Evolutionary conservation across 2,888 invertebrate species (phyloP).

Genomic region (Smittia sp.): DNA sequence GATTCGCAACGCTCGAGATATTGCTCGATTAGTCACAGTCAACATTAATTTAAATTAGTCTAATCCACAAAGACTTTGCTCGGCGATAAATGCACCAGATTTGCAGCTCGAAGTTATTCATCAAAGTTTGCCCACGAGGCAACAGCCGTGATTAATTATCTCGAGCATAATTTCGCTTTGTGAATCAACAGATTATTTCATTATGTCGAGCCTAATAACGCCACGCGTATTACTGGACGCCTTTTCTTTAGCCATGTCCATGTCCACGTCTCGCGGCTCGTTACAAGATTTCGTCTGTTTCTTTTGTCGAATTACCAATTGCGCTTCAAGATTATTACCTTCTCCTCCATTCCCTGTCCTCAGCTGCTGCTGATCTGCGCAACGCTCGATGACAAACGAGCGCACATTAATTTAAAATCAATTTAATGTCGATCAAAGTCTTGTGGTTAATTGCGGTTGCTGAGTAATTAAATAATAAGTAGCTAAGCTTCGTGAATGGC

Average conservation of each 20-base stretch:
- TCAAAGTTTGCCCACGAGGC: slow-evolving; percentile 8
- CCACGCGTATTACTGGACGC: background rate
- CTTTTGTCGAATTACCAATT: slow-evolving; percentile 13
- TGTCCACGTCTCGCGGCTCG: background rate
- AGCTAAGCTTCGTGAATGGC: background rate
- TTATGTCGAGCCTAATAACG: slow-evolving; percentile 1
- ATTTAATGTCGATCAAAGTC: background rate
- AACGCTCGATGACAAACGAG: slow-evolving; percentile 11
- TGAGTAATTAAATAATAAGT: background rate
- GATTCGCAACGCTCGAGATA: background rate
- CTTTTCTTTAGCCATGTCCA: background rate
- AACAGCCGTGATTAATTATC: slow-evolving; percentile 20
- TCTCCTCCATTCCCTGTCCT: slow-evolving; percentile 7
- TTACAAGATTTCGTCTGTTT: background rate
- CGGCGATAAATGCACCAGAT: slow-evolving; percentile 6
- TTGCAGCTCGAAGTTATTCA: slow-evolving; percentile 32
- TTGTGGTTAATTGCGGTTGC: background rate
- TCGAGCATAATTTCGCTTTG: slow-evolving; percentile 26
- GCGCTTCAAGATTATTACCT: slow-evolving; percentile 3
- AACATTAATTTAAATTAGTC: slow-evolving; percentile 32
- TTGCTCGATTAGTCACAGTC: slow-evolving; percentile 35
- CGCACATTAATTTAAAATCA: background rate
- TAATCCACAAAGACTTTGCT: background rate
- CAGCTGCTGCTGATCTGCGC: background rate
- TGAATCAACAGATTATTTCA: slow-evolving; percentile 16